Percentiles rank a stretch among this genome's conserved stretches.
Evolutionary conservation across 1,140 invertebrate genomes (phyloP).

Genomic region (Eubasilissa regina): DNA sequence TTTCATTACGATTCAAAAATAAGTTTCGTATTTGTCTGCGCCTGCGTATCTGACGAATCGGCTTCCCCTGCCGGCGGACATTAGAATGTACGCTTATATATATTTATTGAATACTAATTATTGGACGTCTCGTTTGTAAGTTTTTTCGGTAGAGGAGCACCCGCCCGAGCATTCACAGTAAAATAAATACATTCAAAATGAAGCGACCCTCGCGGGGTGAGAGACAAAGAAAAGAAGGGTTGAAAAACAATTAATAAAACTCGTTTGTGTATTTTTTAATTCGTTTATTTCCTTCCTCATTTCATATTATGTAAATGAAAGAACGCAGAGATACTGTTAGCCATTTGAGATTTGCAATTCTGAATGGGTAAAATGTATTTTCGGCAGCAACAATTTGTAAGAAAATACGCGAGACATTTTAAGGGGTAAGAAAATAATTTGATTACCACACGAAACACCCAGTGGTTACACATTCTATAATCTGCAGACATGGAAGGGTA

Average conservation of each 20-base stretch:
- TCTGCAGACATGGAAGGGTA: background rate
- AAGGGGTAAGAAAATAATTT: conserved; percentile 21
- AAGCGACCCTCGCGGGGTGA: conserved; percentile 20
- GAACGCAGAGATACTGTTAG: conserved; percentile 49
- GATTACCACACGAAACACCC: conserved; percentile 11
- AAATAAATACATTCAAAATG: conserved; percentile 46
- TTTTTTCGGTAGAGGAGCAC: conserved; percentile 35
- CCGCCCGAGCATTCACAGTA: background rate
- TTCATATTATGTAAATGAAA: conserved; percentile 59
- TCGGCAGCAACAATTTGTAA: background rate
- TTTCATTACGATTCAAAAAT: conserved; percentile 60
- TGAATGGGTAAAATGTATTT: conserved; percentile 24
- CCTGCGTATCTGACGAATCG: background rate
- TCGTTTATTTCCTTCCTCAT: conserved; percentile 59
- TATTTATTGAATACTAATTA: conserved; percentile 61
- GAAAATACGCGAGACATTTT: conserved; percentile 12
- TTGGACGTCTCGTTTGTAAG: conserved; percentile 58
- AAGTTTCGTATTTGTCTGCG: conserved; percentile 53
- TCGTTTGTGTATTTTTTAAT: conserved; percentile 56
- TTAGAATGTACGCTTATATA: conserved; percentile 44
- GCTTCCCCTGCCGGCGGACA: background rate
- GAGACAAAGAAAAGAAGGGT: conserved; percentile 43
- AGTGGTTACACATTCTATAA: background rate
- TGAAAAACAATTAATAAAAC: conserved; percentile 59
- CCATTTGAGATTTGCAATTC: conserved; percentile 41